Evolutionary conservation across 2,113 vertebrate species (phyloP).

Genomic region (Hipposideros armiger): DNA sequence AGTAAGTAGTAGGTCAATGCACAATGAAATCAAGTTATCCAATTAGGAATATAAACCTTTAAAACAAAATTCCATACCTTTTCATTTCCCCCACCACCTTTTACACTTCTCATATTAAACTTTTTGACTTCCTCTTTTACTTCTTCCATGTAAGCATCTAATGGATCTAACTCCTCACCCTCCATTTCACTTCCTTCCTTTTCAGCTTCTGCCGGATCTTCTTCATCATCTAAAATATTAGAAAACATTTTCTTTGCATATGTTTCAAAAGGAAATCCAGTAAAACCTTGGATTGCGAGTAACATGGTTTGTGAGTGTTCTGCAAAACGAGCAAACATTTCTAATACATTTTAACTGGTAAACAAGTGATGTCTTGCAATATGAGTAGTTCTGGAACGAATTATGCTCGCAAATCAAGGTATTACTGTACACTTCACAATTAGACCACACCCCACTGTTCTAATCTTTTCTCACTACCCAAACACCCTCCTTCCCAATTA

Average conservation of each 20-base stretch:
- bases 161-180: slow-evolving; percentile 95
- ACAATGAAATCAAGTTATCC: not conserved
- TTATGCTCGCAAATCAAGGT: too few species aligned
- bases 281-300: too few species aligned
- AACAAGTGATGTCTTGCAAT: too few species aligned
- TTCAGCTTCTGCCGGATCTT: slow-evolving; percentile 90
- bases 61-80: slow-evolving; percentile 90
- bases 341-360: too few species aligned
- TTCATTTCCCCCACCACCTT: slow-evolving; percentile 93
- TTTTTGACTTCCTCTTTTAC: slow-evolving; percentile 99
- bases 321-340: too few species aligned
- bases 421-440: not conserved
- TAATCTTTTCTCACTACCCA: not conserved
- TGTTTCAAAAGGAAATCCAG: not conserved
- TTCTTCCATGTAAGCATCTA: slow-evolving; percentile 99
- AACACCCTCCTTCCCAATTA: not conserved
- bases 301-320: too few species aligned
- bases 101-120: slow-evolving; percentile 97
- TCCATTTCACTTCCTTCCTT: slow-evolving; percentile 91
- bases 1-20: not conserved
- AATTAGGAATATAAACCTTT: not conserved
- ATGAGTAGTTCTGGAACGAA: too few species aligned
- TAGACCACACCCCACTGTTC: not conserved
- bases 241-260: not conserved
- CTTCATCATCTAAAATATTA: slow-evolving; percentile 88